Evolutionary conservation across 1,140 invertebrate species (phyloP), one percentile per base, ranked within the genome.

Genomic region (Patella vulgata): DNA sequence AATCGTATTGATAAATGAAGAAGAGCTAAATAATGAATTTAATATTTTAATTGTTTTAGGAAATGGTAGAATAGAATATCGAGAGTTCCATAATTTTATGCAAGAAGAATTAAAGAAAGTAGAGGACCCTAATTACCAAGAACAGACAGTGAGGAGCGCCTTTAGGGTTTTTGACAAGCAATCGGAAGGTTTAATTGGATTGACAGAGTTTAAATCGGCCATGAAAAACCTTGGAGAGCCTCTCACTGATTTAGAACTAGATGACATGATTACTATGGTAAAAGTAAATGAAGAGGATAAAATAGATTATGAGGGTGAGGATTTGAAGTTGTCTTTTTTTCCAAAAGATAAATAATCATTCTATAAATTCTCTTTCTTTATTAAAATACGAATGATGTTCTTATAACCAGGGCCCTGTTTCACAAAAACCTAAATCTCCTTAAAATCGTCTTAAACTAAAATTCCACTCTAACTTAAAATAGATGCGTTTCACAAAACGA

Each of bases 131-230:
- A 68, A 68, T 30, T 73, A 81, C 57, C 74, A 79, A 43, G 73
- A 77, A 60, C 68, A 74, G 33, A 97, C 99, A 85, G 96, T 99
- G 82, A 90, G 95, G 85, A 96, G 98, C 88, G 96, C 96, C 65
- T 99, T 99, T 91, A 92, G 96, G 88, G 96, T 98, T 73, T 97
- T 98, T 86, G 95, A 98, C 86, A 97, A 96, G 87, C 95, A 99
- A 87, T 95, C 94, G 76, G 96, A 98, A 85, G 95, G 96, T 78
- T 97, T 76, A 48, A 84, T 84, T 39, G 77, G 77, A 40, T 76
- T 74, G 9, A 64, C 71, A 50, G 81, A 84, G 64, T 62, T 84
- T 25, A 65, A 73, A 43, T 53, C 74, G 74, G 93, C 98, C 28
- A 97, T 99, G 93, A 94, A 93, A 56, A 95, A 94, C 83, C 87